Conservation (phyloP, 2,797 vertebrate species). For the Rhynchotus rufescens region DNA sequence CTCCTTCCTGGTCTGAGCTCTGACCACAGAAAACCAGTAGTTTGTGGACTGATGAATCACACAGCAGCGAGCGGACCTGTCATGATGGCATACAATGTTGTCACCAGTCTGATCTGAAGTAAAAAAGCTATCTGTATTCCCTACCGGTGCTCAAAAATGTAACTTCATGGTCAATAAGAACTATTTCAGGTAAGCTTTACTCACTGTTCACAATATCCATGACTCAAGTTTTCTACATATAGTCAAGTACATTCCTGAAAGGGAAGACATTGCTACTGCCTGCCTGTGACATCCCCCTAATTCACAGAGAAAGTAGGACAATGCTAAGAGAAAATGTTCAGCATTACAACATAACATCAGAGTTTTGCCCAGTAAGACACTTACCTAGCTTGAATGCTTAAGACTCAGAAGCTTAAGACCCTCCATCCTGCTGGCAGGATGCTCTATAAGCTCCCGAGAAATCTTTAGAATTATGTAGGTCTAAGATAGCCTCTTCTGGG, state of each 20-base stretch:
- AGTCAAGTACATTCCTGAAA: background rate
- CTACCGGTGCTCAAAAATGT: background rate
- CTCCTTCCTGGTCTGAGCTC: slow-evolving; percentile 90
- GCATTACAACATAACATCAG: background rate
- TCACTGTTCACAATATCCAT: background rate
- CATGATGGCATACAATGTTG: background rate
- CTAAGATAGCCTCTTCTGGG: background rate
- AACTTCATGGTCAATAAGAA: background rate
- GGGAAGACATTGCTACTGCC: background rate
- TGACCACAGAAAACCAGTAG: slow-evolving; percentile 92
- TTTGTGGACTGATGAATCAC: slow-evolving; percentile 88
- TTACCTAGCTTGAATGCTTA: background rate
- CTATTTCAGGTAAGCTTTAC: accelerated
- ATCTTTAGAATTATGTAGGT: background rate
- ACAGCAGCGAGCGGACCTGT: slow-evolving; percentile 89
- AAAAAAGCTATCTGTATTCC: background rate
- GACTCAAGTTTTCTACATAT: background rate
- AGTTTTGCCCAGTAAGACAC: background rate
- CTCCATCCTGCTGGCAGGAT: background rate
- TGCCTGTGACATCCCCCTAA: background rate
- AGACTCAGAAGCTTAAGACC: background rate
- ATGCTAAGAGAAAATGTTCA: background rate
- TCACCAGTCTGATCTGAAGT: background rate
- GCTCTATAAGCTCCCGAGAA: background rate
- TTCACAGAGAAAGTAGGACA: background rate